Conservation (phyloP, 2,113 vertebrate species). For the Rhineura floridana region DNA sequence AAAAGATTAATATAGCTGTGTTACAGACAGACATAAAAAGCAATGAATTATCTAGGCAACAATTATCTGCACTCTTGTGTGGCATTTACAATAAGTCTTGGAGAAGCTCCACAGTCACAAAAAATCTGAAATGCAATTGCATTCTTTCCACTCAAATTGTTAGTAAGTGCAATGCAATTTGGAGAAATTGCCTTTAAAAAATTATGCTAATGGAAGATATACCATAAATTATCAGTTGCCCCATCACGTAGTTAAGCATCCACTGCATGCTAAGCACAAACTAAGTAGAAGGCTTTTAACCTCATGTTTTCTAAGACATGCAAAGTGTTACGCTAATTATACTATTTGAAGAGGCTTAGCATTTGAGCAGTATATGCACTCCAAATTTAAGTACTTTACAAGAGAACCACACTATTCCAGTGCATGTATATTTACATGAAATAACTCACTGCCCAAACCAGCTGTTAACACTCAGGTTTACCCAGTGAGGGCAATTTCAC, state of each 20-base stretch:
- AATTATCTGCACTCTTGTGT: neutral
- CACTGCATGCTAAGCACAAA: neutral
- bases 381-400: neutral
- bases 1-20: slow-evolving; percentile 3
- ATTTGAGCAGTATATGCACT: neutral
- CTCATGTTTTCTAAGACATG: neutral
- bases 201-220: neutral
- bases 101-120: neutral
- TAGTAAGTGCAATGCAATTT: neutral
- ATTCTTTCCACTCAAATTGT: neutral
- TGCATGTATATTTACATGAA: neutral
- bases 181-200: neutral
- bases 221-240: neutral
- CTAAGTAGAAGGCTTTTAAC: neutral
- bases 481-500: too few species aligned
- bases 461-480: too few species aligned
- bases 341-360: neutral
- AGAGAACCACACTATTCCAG: neutral
- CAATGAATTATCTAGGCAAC: neutral
- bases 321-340: neutral
- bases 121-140: neutral
- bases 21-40: neutral
- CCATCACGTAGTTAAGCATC: neutral
- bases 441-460: neutral
- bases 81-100: neutral